Percentiles rank a stretch among this genome's conserved stretches.
Conservation (phyloP, 2,797 vertebrate genomes). For the Percopsis omiscomaycus region DNA sequence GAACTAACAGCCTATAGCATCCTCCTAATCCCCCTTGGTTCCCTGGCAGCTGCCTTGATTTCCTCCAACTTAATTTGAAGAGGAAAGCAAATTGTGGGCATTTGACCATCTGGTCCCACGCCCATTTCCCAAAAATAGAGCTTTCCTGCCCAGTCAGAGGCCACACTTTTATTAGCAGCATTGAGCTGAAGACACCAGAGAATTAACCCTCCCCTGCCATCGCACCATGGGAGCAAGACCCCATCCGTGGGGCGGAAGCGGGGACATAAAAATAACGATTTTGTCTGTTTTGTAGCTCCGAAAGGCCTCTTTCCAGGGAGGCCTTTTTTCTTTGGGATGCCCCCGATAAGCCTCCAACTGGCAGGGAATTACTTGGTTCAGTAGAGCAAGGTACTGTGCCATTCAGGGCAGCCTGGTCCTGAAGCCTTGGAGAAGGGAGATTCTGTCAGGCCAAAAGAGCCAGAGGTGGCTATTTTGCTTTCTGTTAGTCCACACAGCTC, state of each 20-base stretch:
- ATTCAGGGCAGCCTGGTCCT: slow-evolving; percentile 45
- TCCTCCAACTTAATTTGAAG: slow-evolving; percentile 69
- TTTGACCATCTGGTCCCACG: slow-evolving; percentile 75
- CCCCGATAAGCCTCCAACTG: slow-evolving; percentile 59
- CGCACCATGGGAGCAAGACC: slow-evolving; percentile 45
- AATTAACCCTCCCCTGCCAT: slow-evolving; percentile 62
- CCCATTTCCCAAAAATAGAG: slow-evolving; percentile 62
- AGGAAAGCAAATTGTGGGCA: slow-evolving; percentile 69
- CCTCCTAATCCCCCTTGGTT: slow-evolving; percentile 43
- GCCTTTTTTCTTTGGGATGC: slow-evolving; percentile 9
- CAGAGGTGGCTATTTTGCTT: slow-evolving; percentile 54
- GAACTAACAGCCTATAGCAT: slow-evolving; percentile 28
- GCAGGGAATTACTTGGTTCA: slow-evolving; percentile 72
- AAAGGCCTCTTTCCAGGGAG: slow-evolving; percentile 63
- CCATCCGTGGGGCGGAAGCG: slow-evolving; percentile 54
- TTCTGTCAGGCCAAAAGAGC: slow-evolving; percentile 31
- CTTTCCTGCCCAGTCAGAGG: slow-evolving; percentile 68
- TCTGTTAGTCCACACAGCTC: slow-evolving; percentile 42
- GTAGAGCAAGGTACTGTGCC: slow-evolving; percentile 63
- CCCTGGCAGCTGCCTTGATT: slow-evolving; percentile 64
- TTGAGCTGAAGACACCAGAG: slow-evolving; percentile 61
- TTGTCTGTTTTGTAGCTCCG: slow-evolving; percentile 66
- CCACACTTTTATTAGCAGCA: slow-evolving; percentile 74
- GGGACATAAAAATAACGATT: slow-evolving; percentile 69
- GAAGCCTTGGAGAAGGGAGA: slow-evolving; percentile 25